A percentile compares a stretch with the other conserved stretches of the same genome.
phyloP scores from a whole-genome alignment of 2,888 invertebrate genomes.

The Scelioninae gen. 1 region DNA sequence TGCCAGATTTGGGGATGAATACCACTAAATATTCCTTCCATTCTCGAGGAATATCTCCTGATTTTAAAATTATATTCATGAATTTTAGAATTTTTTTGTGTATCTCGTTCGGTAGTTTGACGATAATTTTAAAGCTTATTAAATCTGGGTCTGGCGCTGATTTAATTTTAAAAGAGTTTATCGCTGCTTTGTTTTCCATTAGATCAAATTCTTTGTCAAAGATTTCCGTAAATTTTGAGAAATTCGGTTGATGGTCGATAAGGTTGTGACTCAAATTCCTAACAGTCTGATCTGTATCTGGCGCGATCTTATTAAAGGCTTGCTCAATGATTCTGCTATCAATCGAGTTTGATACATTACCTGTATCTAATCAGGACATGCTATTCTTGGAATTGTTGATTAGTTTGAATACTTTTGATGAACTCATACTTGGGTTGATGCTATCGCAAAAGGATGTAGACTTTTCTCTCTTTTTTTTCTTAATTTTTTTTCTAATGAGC shows the following conservation, averaged over 20 bases:
- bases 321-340: not conserved
- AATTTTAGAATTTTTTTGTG: constrained; percentile 3
- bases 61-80: not conserved
- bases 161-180: constrained; percentile 4
- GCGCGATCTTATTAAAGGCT: constrained; percentile 15
- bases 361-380: not conserved
- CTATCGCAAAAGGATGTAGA: too few species aligned
- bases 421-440: too few species aligned
- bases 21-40: not conserved
- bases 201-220: not conserved
- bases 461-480: too few species aligned
- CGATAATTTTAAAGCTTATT: constrained; percentile 9
- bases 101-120: not conserved
- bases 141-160: constrained; percentile 25
- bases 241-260: constrained; percentile 1
- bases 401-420: not conserved
- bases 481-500: too few species aligned
- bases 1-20: not conserved
- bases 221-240: not conserved
- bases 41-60: not conserved
- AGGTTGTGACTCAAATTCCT: not conserved
- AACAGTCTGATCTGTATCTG: not conserved
- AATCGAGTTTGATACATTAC: not conserved
- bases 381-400: not conserved
- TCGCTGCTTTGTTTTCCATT: not conserved